A percentile compares a stretch with the other conserved stretches of the same genome.
These are phyloP conservation scores for Melanargia galathea DNA, from an alignment of 2,888 invertebrate genomes.

Conservation along the genomic window DNA sequence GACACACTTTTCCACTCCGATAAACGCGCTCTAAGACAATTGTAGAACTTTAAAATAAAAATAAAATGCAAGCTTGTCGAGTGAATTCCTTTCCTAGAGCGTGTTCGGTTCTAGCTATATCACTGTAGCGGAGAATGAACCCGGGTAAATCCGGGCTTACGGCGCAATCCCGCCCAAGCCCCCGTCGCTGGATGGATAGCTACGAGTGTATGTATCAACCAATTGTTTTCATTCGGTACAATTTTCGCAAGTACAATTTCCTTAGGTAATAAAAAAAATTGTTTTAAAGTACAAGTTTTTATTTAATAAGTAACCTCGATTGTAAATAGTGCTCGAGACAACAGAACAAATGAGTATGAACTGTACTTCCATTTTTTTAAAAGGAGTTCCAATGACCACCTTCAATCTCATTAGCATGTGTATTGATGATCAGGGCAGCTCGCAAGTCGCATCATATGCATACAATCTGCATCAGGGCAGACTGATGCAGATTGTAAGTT, in stretches of 20 bases:
- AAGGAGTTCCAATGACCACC: no score
- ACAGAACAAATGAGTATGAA: no score
- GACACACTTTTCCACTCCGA: constrained; percentile 25
- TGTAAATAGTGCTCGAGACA: no score
- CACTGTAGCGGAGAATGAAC: constrained; percentile 49
- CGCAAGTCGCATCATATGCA: no score
- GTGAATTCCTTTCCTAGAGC: constrained; percentile 41
- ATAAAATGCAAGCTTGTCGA: constrained; percentile 32
- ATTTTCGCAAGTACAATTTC: constrained; percentile 4
- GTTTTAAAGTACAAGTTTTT: no score
- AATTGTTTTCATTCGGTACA: constrained; percentile 37
- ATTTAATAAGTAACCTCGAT: no score
- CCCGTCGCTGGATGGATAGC: constrained; percentile 42
- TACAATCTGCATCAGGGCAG: no score
- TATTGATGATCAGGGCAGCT: no score
- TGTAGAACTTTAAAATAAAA: constrained; percentile 35
- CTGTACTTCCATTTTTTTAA: no score
- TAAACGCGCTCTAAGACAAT: constrained; percentile 31
- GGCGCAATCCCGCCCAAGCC: constrained; percentile 37
- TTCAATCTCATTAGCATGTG: no score
- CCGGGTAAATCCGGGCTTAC: constrained; percentile 59
- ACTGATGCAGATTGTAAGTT: no score
- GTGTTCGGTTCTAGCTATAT: constrained; percentile 50
- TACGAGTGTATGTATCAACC: constrained; percentile 42
- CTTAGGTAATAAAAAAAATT: no score